Evolutionary conservation across 1,140 invertebrate genomes (phyloP).

Genomic region (Sipha flava): DNA sequence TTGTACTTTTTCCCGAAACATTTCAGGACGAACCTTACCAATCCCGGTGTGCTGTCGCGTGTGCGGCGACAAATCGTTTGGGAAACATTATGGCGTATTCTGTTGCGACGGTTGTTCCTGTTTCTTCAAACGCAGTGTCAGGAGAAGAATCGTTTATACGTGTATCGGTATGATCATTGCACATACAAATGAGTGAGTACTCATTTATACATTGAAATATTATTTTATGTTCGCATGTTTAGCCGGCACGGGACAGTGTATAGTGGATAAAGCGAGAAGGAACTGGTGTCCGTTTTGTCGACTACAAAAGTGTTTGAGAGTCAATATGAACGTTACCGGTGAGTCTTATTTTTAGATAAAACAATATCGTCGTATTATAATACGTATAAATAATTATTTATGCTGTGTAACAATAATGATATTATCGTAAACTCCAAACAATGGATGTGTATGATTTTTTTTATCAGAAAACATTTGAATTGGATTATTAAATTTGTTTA

Average conservation of each 20-base stretch:
- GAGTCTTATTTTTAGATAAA: too few species aligned
- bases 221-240: too few species aligned
- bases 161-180: conserved; percentile 58
- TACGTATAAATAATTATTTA: too few species aligned
- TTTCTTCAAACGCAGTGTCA: conserved; percentile 75
- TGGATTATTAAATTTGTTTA: conserved; percentile 35
- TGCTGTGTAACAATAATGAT: too few species aligned
- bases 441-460: too few species aligned
- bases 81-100: conserved; percentile 78
- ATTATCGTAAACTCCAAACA: too few species aligned
- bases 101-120: conserved; percentile 85
- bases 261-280: conserved; percentile 69
- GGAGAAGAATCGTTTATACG: conserved; percentile 59
- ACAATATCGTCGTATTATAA: too few species aligned
- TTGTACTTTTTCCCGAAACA: neutral
- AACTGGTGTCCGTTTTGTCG: conserved; percentile 85
- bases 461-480: neutral
- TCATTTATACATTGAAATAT: too few species aligned
- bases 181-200: too few species aligned
- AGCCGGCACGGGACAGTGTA: conserved; percentile 66
- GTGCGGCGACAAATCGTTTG: conserved; percentile 77
- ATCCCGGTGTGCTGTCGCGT: conserved; percentile 61
- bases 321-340: conserved; percentile 72
- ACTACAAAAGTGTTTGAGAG: conserved; percentile 65
- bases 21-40: conserved; percentile 56